Evolutionary conservation across 2,797 vertebrate species (phyloP), one percentile per base, ranked within the genome.

Genomic region (Todus mexicanus): DNA sequence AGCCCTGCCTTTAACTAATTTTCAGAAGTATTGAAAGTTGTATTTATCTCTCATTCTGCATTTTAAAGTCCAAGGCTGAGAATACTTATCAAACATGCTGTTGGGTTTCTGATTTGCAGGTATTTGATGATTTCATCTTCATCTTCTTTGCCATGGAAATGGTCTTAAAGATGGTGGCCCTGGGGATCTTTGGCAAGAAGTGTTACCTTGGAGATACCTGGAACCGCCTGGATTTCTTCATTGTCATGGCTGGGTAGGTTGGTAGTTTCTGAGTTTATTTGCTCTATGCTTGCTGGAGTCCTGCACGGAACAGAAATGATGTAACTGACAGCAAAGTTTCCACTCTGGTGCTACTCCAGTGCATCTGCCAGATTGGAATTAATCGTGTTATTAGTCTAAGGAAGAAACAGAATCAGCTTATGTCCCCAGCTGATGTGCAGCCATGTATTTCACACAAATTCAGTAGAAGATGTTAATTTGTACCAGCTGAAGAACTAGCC

Each of bases 61-160:
- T 80, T 84, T 71, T 69, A 33, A 92, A 76, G 26, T 73, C 11
- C 12, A 65, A 80, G 38, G 15, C 45, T n/a, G 27, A 65, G 42
- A 90, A 83, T 7, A 12, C 20, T 76, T 84, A 61, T 71, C 66
- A 87, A 42, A 66, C 3, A 9, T 82, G 22, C 37, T 90, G 20
- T 89, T 85, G 75, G 23, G 21, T 91, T 90, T 92, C 57, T 87
- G 35, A 90, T 85, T 92, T 91, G 29, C 96, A 99, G 99, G 99
- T 99, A 21, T 99, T 99, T 33, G 99, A 99, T 60, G 99, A 99
- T 16, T 99, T 99, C 97, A 99, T 99, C 97, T 99, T 99, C 86
- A 98, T 99, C 96, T 99, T 99, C 98, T 99, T 99, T 60, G 99
- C 99, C 5, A 97, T 99, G 98, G 99, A 99, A 98, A 99, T 99